Evolutionary conservation across 2,113 vertebrate genomes (phyloP).

Genomic region (Microcebus ravelobensis): DNA sequence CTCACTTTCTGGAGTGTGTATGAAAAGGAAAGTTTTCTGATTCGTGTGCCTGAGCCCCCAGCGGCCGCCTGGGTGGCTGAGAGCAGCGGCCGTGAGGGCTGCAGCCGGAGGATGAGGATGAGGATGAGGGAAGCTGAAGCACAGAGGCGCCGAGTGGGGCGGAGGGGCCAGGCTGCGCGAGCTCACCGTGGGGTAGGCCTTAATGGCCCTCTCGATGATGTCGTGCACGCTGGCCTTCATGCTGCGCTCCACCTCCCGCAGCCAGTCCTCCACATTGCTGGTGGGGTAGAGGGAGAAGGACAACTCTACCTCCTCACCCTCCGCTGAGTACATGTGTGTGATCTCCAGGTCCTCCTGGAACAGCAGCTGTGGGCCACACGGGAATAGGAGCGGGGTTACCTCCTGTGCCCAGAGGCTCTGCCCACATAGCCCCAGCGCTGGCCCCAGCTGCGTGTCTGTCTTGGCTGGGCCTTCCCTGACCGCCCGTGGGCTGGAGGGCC

Average conservation of each 20-base stretch:
- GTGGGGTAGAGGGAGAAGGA: conserved; percentile 84
- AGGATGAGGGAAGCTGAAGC: neutral
- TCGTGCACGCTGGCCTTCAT: conserved; percentile 93
- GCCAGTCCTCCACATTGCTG: conserved; percentile 94
- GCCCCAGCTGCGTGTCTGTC: neutral
- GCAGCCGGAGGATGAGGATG: neutral
- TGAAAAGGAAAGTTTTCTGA: neutral
- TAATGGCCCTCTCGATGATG: conserved; percentile 88
- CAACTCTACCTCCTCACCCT: conserved; percentile 93
- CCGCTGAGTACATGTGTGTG: conserved; percentile 95
- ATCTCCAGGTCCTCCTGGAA: conserved; percentile 94
- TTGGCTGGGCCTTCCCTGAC: neutral
- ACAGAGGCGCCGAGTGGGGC: too few species aligned
- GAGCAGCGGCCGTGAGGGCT: neutral
- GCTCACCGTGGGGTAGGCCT: conserved; percentile 88
- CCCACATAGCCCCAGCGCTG: neutral
- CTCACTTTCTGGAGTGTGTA: neutral
- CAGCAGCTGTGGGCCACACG: conserved; percentile 84
- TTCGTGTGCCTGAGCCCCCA: neutral
- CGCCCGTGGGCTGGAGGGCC: too few species aligned
- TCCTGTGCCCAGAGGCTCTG: neutral
- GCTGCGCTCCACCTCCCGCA: conserved; percentile 91
- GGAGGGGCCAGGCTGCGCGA: fast-evolving
- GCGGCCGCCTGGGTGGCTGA: neutral
- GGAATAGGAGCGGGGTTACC: neutral